These are phyloP conservation scores for Diadema setosum DNA, from an alignment of 35 echinoderm and acorn worm species.

Conservation along the genomic window DNA sequence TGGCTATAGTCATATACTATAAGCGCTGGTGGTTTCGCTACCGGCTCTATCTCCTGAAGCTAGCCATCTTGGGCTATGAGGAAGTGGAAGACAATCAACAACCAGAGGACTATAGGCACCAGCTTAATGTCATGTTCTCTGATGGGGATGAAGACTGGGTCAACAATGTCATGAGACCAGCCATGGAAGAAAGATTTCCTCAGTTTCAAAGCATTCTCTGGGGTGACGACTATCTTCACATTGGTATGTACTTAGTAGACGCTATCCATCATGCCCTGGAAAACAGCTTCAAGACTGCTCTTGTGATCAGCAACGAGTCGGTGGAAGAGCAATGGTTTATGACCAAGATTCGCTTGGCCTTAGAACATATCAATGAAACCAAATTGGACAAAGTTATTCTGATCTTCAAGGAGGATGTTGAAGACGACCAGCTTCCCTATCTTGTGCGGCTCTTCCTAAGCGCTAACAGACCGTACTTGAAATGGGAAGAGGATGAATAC, in stretches of 20 bases:
- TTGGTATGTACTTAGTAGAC: neutral
- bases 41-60: neutral
- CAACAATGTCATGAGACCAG: neutral
- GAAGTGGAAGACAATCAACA: neutral
- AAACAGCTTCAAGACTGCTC: neutral
- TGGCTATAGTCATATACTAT: neutral
- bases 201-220: neutral
- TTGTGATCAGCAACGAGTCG: neutral
- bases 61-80: neutral
- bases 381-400: neutral
- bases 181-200: neutral
- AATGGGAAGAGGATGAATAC: neutral
- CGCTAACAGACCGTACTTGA: neutral
- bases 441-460: neutral
- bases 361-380: neutral
- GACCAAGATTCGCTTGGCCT: neutral
- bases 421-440: neutral
- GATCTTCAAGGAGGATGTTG: neutral
- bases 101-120: neutral
- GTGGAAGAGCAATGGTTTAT: neutral
- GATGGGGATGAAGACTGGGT: neutral
- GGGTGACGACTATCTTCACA: neutral
- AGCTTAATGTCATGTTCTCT: neutral
- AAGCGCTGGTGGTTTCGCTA: neutral
- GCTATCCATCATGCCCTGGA: neutral